These are phyloP conservation scores for Artemisiospiza belli DNA, from an alignment of 2,113 vertebrate species.

Conservation along the genomic window DNA sequence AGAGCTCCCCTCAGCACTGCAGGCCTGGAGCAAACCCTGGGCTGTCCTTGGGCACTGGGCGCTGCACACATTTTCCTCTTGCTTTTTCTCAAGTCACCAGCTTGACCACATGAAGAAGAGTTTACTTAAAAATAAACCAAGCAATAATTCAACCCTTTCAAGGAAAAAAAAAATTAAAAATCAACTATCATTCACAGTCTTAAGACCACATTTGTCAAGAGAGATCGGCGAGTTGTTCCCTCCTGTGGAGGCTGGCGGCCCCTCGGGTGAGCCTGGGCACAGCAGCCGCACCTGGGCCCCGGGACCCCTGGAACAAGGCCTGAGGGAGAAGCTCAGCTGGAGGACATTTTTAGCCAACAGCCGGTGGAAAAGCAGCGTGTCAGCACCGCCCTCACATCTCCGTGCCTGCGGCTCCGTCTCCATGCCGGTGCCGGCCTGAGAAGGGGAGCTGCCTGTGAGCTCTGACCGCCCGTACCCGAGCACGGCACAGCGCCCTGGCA, in stretches of 20 bases:
- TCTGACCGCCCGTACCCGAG: accelerated
- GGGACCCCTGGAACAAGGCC: accelerated
- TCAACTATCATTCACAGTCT: background rate
- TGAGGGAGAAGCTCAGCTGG: background rate
- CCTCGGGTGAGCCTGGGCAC: background rate
- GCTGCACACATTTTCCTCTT: background rate
- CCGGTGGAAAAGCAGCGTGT: accelerated
- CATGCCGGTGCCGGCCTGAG: accelerated
- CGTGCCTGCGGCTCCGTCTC: accelerated
- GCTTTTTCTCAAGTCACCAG: background rate
- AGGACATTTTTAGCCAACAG: background rate
- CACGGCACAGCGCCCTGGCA: background rate
- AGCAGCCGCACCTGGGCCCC: accelerated
- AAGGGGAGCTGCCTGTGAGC: accelerated
- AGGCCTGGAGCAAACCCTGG: background rate
- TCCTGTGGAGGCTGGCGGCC: background rate
- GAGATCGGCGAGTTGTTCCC: accelerated
- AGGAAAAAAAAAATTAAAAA: background rate
- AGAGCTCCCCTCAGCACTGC: background rate
- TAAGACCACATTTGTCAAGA: accelerated
- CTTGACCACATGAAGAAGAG: background rate
- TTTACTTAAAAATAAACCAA: background rate
- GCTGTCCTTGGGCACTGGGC: background rate
- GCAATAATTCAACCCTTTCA: background rate
- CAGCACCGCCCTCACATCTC: accelerated